Base-by-base conservation (phyloP, 2,888 invertebrate species). In the Trichopoda pennipes region DNA sequence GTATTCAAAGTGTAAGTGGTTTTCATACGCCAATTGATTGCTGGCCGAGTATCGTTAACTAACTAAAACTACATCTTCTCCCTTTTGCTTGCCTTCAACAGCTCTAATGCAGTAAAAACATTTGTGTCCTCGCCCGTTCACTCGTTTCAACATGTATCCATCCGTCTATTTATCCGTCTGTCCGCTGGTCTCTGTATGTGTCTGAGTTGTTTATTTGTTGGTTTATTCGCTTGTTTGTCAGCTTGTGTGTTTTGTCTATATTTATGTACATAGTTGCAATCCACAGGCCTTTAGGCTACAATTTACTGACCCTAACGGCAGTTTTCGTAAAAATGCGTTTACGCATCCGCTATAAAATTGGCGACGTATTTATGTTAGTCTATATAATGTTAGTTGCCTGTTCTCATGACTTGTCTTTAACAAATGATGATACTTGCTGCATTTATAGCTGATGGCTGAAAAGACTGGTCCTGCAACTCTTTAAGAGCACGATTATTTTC, bases 301-400 rank as follows among this genome's bases (percentile, higher is more conserved):
- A 88, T 88, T 88, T 88, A 88, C 88, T 88, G 86, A 88, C 89
- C 88, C 89, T 89, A 89, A 89, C 89, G 89, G 89, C 89, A 89
- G 87, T 87, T 89, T 88, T 85, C 86, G 87, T 88, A 88, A 85
- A 88, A 89, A 90, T 90, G 89, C 90, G 89, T 89, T 89, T 89
- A 90, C 89, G 89, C 89, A 89, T 89, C 90, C 89, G 90, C 89
- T 88, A 89, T 89, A 87, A 83, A 83, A 78, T 80, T 80, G 83
- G 80, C 83, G 77, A 83, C 80, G 77, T 80, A 81, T 69, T 73
- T 83, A 80, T 77, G 73, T 73, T 72, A 51, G 60, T 51, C 68
- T 44, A 75, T 64, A 75, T 70, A 70, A 69, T 74, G 70, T 70
- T 75, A 80, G 69, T 61, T 61, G 58, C 47, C 38, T 66, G 55